phyloP scores from a whole-genome alignment of 2,888 invertebrate species.

The Chirona hameri region DNA sequence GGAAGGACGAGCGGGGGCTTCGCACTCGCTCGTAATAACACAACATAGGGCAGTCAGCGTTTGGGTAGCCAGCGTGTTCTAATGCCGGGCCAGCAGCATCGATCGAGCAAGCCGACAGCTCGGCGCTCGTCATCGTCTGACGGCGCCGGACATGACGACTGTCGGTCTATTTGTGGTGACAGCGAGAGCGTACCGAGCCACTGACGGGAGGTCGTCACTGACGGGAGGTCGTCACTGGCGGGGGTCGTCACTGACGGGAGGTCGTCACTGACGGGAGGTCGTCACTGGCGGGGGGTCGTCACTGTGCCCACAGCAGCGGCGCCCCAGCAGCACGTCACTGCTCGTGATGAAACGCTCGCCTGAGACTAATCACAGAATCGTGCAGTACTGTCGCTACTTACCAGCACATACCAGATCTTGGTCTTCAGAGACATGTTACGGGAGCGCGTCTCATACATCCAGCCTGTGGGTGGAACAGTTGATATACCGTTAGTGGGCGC shows the following conservation, averaged over 20 bases:
- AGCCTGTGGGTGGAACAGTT: neutral
- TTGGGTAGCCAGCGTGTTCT: too few species aligned
- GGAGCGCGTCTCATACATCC: conserved; percentile 1
- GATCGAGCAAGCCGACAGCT: too few species aligned
- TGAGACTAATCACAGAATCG: neutral
- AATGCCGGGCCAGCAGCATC: too few species aligned
- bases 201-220: neutral
- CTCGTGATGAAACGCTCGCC: neutral
- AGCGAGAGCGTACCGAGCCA: too few species aligned
- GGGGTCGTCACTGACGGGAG: too few species aligned
- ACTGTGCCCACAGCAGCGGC: neutral
- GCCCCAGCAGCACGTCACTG: neutral
- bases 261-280: neutral
- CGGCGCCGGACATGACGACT: too few species aligned
- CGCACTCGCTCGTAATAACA: too few species aligned
- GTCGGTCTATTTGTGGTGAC: too few species aligned
- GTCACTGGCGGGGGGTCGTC: neutral
- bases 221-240: neutral
- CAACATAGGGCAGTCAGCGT: too few species aligned
- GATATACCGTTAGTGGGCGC: too few species aligned
- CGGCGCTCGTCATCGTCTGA: too few species aligned
- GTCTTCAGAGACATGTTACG: conserved; percentile 12
- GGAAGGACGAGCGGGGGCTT: too few species aligned
- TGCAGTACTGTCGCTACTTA: neutral
- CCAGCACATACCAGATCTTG: conserved; percentile 12